Conservation (phyloP, 2,888 invertebrate species). For the Epicampocera succincta region DNA sequence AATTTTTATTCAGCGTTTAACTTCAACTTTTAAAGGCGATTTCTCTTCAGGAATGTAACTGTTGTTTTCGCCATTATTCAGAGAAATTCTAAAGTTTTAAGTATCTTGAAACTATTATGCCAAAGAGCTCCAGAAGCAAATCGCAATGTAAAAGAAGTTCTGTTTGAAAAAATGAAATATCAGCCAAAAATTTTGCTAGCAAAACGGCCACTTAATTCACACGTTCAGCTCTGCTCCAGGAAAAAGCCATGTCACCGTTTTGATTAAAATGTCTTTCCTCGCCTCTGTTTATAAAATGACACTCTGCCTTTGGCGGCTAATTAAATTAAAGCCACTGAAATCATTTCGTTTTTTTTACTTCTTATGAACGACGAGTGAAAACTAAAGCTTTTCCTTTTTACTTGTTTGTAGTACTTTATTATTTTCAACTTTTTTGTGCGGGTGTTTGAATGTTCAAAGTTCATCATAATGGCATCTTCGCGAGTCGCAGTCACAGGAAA, state of each 20-base stretch:
- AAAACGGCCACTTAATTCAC: neutral
- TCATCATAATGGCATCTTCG: slow-evolving; percentile 59
- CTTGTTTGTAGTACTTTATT: slow-evolving; percentile 23
- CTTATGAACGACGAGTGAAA: slow-evolving; percentile 8
- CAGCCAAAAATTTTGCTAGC: too few species aligned
- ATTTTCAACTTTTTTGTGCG: slow-evolving; percentile 15
- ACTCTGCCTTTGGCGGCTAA: slow-evolving; percentile 56
- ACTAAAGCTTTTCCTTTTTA: slow-evolving; percentile 49
- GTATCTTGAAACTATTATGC: too few species aligned
- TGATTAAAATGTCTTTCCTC: neutral
- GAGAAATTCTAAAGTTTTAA: too few species aligned
- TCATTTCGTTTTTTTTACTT: slow-evolving; percentile 16
- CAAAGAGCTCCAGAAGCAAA: too few species aligned
- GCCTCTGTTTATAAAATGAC: neutral
- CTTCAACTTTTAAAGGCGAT: too few species aligned
- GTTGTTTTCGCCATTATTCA: too few species aligned
- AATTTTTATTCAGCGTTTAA: too few species aligned
- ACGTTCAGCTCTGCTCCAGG: neutral
- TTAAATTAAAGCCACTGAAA: slow-evolving; percentile 63
- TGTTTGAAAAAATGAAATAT: too few species aligned
- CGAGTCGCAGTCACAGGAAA: slow-evolving; percentile 29
- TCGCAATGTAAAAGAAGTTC: too few species aligned
- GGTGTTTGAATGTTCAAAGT: slow-evolving; percentile 12
- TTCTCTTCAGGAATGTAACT: too few species aligned
- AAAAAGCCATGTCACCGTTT: too few species aligned